Conservation (phyloP, 2,113 vertebrate genomes). For the Rhinogobius similis region DNA sequence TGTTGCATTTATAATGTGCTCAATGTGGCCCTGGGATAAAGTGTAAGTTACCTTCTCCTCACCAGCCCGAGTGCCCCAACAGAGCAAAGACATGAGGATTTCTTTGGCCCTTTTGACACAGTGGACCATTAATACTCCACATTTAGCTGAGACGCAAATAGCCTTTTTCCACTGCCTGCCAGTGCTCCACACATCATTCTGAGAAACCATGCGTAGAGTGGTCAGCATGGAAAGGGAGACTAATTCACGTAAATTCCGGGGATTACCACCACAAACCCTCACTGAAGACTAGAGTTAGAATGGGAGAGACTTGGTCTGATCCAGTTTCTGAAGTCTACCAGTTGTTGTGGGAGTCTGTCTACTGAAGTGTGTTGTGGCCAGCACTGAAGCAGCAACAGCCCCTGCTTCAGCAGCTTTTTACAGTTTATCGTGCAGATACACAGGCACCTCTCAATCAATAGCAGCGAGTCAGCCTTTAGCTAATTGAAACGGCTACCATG, state of each 20-base stretch:
- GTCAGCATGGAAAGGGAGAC: slow-evolving; percentile 59
- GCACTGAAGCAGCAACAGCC: slow-evolving; percentile 19
- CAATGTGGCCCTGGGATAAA: neutral
- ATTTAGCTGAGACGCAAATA: slow-evolving; percentile 82
- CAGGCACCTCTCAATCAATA: slow-evolving; percentile 64
- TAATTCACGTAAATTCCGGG: slow-evolving; percentile 64
- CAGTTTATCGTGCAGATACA: slow-evolving; percentile 26
- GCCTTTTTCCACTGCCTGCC: slow-evolving; percentile 79
- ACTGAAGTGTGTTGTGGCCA: slow-evolving; percentile 19
- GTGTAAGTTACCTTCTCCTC: slow-evolving; percentile 17
- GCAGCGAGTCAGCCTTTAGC: slow-evolving; percentile 61
- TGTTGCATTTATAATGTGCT: slow-evolving; percentile 5
- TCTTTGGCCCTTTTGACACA: slow-evolving; percentile 67
- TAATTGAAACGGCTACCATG: slow-evolving; percentile 63
- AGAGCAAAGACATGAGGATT: slow-evolving; percentile 58
- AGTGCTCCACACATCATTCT: slow-evolving; percentile 70
- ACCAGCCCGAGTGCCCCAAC: slow-evolving; percentile 64
- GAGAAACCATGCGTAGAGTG: slow-evolving; percentile 65
- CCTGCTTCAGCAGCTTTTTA: slow-evolving; percentile 26
- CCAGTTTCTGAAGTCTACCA: slow-evolving; percentile 14
- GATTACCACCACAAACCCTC: slow-evolving; percentile 51
- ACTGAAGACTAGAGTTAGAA: slow-evolving; percentile 28
- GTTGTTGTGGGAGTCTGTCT: slow-evolving; percentile 10
- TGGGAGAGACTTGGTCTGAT: slow-evolving; percentile 21
- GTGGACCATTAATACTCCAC: slow-evolving; percentile 74